phyloP scores from a whole-genome alignment of 2,888 invertebrate genomes.

The Lithophane leautieri region DNA sequence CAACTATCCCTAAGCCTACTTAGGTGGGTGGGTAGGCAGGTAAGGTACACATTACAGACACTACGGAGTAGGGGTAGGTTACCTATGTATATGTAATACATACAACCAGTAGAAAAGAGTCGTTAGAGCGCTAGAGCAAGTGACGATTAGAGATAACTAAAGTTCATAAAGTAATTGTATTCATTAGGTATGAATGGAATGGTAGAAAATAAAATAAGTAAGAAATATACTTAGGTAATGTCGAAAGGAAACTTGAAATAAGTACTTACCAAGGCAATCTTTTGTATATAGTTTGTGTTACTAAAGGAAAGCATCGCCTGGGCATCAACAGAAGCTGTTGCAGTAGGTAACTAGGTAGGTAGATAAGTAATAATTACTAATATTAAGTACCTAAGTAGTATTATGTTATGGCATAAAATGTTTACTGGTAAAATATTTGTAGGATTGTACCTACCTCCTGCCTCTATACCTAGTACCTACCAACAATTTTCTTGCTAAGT shows the following conservation, averaged over 20 bases:
- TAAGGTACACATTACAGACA: not conserved
- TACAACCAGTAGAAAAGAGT: constrained; percentile 9
- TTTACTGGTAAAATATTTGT: not conserved
- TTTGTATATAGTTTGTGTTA: constrained; percentile 11
- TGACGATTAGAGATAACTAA: not conserved
- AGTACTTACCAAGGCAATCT: not conserved
- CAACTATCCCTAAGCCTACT: not conserved
- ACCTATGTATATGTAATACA: not conserved
- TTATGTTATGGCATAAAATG: not conserved
- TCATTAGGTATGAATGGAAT: not conserved
- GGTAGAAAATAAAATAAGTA: not conserved
- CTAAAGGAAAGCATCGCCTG: not conserved
- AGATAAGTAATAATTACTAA: not conserved
- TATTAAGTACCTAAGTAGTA: no score
- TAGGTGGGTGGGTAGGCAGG: not conserved
- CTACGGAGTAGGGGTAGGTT: not conserved
- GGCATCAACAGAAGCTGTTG: constrained; percentile 8
- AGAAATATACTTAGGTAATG: not conserved
- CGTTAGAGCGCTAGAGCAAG: constrained; percentile 14
- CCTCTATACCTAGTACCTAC: not conserved
- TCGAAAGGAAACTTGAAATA: no score
- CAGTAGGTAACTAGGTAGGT: not conserved
- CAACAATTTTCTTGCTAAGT: not conserved
- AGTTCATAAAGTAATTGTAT: constrained; percentile 4
- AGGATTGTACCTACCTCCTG: not conserved